Conservation (phyloP, 2,113 vertebrate species). For the Peromyscus polionotus region DNA sequence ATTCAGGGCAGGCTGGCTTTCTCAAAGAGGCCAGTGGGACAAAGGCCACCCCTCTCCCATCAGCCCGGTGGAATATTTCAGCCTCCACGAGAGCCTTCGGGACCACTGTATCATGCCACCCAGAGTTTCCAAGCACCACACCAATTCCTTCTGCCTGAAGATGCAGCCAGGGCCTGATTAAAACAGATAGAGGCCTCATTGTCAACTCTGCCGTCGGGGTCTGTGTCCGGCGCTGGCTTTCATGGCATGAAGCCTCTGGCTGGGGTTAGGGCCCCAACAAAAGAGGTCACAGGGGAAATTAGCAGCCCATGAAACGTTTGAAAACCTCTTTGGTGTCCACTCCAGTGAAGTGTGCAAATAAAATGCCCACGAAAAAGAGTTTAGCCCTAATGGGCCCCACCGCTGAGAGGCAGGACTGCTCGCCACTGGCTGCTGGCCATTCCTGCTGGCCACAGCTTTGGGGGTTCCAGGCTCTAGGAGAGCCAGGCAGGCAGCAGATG, state of each 20-base stretch:
- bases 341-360: slow-evolving; percentile 91
- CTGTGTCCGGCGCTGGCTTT: slow-evolving; percentile 93
- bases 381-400: slow-evolving; percentile 84
- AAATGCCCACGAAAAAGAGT: slow-evolving; percentile 83
- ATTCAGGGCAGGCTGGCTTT: slow-evolving; percentile 85
- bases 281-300: slow-evolving; percentile 91
- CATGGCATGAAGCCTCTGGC: slow-evolving; percentile 88
- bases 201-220: slow-evolving; percentile 86
- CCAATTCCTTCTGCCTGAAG: slow-evolving; percentile 86
- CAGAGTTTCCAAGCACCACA: slow-evolving; percentile 88
- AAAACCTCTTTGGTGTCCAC: slow-evolving; percentile 90
- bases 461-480: rapidly evolving
- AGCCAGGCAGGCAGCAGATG: background rate
- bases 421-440: background rate
- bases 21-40: slow-evolving; percentile 86
- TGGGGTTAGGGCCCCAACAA: slow-evolving; percentile 90
- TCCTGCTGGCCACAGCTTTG: rapidly evolving
- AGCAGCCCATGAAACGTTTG: slow-evolving; percentile 95
- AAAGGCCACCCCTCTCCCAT: slow-evolving; percentile 80
- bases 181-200: slow-evolving; percentile 88
- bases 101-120: slow-evolving; percentile 88
- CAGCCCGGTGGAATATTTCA: slow-evolving; percentile 76
- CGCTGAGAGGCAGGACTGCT: slow-evolving; percentile 75
- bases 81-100: slow-evolving; percentile 85
- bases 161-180: slow-evolving; percentile 88